Evolutionary conservation across 2,113 vertebrate species (phyloP).

Genomic region (Microcebus griseorufus): DNA sequence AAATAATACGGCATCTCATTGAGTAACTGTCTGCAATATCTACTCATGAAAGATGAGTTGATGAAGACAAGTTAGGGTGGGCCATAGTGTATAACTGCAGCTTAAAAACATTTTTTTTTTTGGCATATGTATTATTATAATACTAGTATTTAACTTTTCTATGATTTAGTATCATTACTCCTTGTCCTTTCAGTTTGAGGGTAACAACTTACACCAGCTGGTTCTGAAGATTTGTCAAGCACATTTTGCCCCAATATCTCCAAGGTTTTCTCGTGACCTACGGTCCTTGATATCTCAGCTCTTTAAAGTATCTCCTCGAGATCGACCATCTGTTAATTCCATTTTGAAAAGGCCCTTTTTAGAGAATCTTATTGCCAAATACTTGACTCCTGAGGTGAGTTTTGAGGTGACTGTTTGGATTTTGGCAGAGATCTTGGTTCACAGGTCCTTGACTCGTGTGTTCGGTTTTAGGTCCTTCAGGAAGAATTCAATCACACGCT

Average conservation of each 20-base stretch:
- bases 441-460: background rate
- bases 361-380: constrained; percentile 85
- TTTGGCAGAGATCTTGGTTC: background rate
- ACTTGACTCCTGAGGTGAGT: constrained; percentile 87
- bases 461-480: constrained; percentile 79
- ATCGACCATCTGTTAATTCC: constrained; percentile 91
- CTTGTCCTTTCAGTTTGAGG: constrained; percentile 88
- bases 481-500: constrained; percentile 84
- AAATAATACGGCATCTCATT: background rate
- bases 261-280: constrained; percentile 88
- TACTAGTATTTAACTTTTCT: background rate
- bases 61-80: background rate
- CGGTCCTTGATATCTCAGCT: constrained; percentile 88
- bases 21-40: background rate
- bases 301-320: constrained; percentile 90
- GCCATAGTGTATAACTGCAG: background rate
- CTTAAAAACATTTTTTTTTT: background rate
- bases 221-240: constrained; percentile 93
- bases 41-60: background rate
- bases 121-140: background rate
- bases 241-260: constrained; percentile 85
- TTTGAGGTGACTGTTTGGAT: background rate
- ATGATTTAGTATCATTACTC: background rate
- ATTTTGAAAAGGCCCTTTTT: constrained; percentile 90
- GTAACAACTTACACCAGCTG: constrained; percentile 89